Evolutionary conservation across 2,113 vertebrate species (phyloP), one percentile per base, ranked within the genome.

Genomic region (Verasper variegatus): DNA sequence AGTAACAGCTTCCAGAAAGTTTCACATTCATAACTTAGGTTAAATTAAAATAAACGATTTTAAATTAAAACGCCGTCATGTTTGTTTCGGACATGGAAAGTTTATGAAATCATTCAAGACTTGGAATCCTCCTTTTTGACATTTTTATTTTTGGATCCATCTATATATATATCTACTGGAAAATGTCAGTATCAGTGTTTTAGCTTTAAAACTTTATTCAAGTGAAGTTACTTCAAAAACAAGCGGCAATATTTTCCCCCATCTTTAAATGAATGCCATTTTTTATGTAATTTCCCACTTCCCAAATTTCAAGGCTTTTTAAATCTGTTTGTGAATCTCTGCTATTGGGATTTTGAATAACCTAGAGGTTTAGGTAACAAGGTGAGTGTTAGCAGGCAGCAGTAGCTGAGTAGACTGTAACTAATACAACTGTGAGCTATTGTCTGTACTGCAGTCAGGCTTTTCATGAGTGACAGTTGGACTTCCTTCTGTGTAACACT

Each of bases 331-430:
- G 35, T 35, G n/a, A 37, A 75, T n/a, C 7, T 2, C 17, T 17
- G 4, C 14, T 51, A 9, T 26, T 35, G 37, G 4, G 17, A 9
- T 26, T 42, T 11, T 27, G 23, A 78, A 20, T n/a, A 12, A 18
- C 45, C 31, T 18, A 54, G 10, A 64, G 21, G 42, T 42, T 17
- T 21, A 10, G 47, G 14, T 42, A 59, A 83, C 71, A 72, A 14
- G 3, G 51, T 21, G 7, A 13, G 5, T n/a, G 24, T n/a, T 56
- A 45, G 5, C 13, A 55, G 5, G 17, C n/a, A 59, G 67, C n/a
- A 52, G 49, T 12, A 58, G 37, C n/a, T 20, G 4, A 59, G 27
- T 17, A 51, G 21, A 31, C 14, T 27, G 9, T 3, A 40, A 26
- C 14, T 24, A 4, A 17, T 27, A 60, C 61, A 72, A 35, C 12